Base-by-base conservation (phyloP, 2,797 vertebrate species). In the Bryconaethiops microstoma region DNA sequence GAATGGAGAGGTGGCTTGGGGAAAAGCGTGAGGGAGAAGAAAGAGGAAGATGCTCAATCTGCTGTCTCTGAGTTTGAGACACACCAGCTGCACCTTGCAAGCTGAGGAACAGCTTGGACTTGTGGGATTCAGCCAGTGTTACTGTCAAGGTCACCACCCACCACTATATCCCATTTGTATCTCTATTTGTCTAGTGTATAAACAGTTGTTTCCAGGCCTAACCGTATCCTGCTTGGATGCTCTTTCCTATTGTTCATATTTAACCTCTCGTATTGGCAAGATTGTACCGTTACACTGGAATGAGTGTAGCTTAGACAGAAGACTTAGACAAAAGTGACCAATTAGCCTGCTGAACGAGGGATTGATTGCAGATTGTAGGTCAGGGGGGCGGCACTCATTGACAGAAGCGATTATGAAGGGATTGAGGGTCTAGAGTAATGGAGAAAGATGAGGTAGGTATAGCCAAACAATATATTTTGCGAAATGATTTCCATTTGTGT, bases 41-140 rank as follows among this genome's bases (percentile, higher is more conserved):
- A 67, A 35, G 35, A 35, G 69, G 77, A 65, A 82, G 76, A 65
- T 76, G 79, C 64, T 45, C 54, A 63, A 57, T 64, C 23, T 71
- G 59, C 29, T 73, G 54, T 12, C 62, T 62, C 60, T 9, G 40
- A 75, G 68, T 25, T 69, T 82, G 54, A 82, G 74, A 80, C 35
- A 64, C 39, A 55, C 69, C 78, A 84, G 75, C 78, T 77, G 82
- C 52, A 77, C 69, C 68, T 74, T 71, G 25, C 64, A 75, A 35
- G 7, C 7, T 72, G 25, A 54, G n/a, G 35, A 23, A 69, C 52
- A 59, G 45, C 67, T 50, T 69, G 39, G 35, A 42, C 10, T 4
- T 69, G 50, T 60, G 42, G 39, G 45, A 17, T 62, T 80, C 35
- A 54, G 60, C 6, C 50, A 40, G 52, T 57, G 29, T 74, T 72